Evolutionary conservation across 53 echinoderm and acorn worm genomes (phyloP), one percentile per base, ranked within the genome.

Genomic region (Holothuria scabra): DNA sequence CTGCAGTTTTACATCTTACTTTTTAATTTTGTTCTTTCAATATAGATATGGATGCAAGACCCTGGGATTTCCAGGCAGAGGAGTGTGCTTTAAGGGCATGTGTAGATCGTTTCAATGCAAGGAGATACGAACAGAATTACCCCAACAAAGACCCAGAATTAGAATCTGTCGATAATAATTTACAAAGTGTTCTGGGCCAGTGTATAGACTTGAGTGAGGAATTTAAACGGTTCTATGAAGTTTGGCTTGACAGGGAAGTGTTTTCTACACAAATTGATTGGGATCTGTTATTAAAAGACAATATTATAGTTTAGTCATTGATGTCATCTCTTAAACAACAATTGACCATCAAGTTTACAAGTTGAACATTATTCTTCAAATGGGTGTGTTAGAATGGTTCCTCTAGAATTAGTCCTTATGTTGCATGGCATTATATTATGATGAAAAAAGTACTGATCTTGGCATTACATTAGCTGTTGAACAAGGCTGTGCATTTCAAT

Each of bases 1-100:
- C 10, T 34, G 10, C 0, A n/a, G n/a, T 56, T 48, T 81, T 58
- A 14, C 9, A 5, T 0, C 20, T 10, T 28, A 67, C 66, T 52
- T 4, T 52, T 52, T 14, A 3, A 52, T 52, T 67, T 9, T 0
- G 6, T 85, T 80, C 20, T 59, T 34, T 32, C 75, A 26, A 35
- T 68, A n/a, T 84, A 96, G 97, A 96, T 60, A 96, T 96, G 97
- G 97, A 96, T 90, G 97, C 97, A 2, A 88, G 97, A 20, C 97
- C 96, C 2, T 96, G 96, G 96, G 97, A 96, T 74, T 96, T 96
- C 70, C 97, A 96, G 74, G 97, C 97, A 0, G 97, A 96, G 69
- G 97, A 96, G 88, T 96, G 97, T 29, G 97, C 97, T 69, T 92
- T 96, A 10, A 84, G 97, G 28, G 94, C 94, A 2, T 96, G 97